A percentile compares a stretch with the other conserved stretches of the same genome.
These are phyloP conservation scores for Uria lomvia DNA, from an alignment of 2,113 vertebrate genomes.

Conservation along the genomic window DNA sequence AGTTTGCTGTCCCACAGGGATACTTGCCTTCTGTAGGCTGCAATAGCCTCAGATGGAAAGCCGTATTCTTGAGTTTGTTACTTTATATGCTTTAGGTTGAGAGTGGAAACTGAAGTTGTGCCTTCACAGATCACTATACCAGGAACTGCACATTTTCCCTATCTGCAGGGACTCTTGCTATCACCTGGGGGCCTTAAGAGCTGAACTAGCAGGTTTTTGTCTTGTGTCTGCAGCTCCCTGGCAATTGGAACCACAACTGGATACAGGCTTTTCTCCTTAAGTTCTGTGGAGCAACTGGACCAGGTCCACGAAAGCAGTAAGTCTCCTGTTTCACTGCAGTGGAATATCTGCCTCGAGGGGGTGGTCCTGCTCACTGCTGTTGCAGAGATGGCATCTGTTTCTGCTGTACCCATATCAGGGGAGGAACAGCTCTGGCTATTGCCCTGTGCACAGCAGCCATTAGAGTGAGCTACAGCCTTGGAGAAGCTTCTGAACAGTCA, in stretches of 20 bases:
- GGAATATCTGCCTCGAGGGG: background rate
- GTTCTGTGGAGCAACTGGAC: conserved; percentile 91
- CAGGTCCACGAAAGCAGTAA: conserved; percentile 94
- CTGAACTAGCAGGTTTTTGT: background rate
- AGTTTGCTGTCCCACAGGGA: background rate
- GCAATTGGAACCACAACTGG: conserved; percentile 88
- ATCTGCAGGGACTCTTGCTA: background rate
- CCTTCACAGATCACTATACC: background rate
- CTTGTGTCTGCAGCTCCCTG: conserved; percentile 80
- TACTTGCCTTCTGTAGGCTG: background rate
- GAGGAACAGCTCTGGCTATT: background rate
- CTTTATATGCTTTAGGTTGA: background rate
- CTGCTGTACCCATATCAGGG: background rate
- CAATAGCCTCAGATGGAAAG: background rate
- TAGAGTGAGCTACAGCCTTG: background rate
- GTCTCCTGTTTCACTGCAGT: conserved; percentile 26
- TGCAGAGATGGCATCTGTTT: background rate
- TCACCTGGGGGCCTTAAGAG: background rate
- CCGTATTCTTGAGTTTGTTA: background rate
- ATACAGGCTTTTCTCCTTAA: conserved; percentile 92
- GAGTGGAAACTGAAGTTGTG: background rate
- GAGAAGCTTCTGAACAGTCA: background rate
- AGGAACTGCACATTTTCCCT: accelerated
- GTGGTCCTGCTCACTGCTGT: background rate
- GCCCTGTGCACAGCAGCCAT: background rate